These are phyloP conservation scores for Furnarius figulus DNA, from an alignment of 2,113 vertebrate genomes.

Conservation along the genomic window DNA sequence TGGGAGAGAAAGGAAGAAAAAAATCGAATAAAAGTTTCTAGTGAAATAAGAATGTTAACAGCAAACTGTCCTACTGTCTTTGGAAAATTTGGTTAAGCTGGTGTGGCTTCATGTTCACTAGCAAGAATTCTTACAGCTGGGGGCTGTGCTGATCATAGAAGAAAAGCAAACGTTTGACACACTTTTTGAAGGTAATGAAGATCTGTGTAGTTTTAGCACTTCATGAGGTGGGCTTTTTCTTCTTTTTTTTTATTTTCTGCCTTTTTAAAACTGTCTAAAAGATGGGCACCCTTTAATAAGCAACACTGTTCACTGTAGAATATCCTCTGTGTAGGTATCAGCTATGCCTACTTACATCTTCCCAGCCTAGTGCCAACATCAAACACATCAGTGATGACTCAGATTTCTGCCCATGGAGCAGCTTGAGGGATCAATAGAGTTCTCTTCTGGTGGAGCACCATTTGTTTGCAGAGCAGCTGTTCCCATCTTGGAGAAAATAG, in stretches of 20 bases:
- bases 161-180: not conserved
- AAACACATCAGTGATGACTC: not conserved
- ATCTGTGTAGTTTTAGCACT: not conserved
- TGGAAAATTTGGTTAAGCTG: not conserved
- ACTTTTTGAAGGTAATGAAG: not conserved
- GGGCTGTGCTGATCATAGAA: not conserved
- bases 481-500: not conserved
- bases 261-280: not conserved
- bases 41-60: not conserved
- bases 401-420: constrained; percentile 2
- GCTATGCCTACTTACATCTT: not conserved
- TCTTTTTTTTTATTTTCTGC: accelerated
- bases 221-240: not conserved
- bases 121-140: not conserved
- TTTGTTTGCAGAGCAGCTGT: constrained; percentile 43
- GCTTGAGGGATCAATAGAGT: not conserved
- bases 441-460: constrained; percentile 5
- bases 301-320: not conserved
- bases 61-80: not conserved
- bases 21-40: not conserved
- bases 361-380: not conserved
- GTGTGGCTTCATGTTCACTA: not conserved
- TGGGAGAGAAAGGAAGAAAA: not conserved
- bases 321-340: not conserved
- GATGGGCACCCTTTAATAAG: not conserved